Base-by-base conservation (phyloP, 2,888 invertebrate species). In the Kryphioiulus occultus region DNA sequence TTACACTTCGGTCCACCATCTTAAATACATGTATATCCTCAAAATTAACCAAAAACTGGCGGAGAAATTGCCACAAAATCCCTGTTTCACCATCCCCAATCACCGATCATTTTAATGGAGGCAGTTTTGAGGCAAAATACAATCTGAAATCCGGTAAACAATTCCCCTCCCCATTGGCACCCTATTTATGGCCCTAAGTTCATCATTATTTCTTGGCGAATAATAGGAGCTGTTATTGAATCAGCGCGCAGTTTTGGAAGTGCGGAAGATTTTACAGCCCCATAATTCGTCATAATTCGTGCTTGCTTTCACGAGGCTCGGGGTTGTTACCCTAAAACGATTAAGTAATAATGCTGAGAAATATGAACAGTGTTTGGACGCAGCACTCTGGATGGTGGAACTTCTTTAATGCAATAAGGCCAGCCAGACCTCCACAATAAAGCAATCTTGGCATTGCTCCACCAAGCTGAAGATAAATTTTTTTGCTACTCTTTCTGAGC, bases 241-340 rank as follows among this genome's bases (percentile, higher is more conserved):
- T 59, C 59, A 59, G 59, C 59, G 59, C 22, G n/a, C 59, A 59
- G 59, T 59, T 59, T 59, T 59, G n/a, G n/a, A n/a, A 59, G 59
- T 59, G 59, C 12, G 15, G 59, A 59, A n/a, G 59, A 59, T 59
- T 59, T 59, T 59, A 59, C 59, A n/a, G 59, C 59, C 59, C n/a
- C 59, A 59, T 59, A 59, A 59, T 59, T 59, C 15, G 59, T 59
- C 59, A 59, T 59, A 59, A 59, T 59, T 59, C 15, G 59, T 59
- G 59, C 59, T 59, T n/a, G 59, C 59, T 59, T 59, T 59, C 59
- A 59, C 59, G 59, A 59, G n/a, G 59, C 59, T n/a, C 59, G 59
- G n/a, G 59, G 59, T 59, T 59, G 59, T 59, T 59, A 59, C 59
- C 59, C 59, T 59, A 59, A 59, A 59, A 59, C 59, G 59, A 59